Evolutionary conservation across 2,113 vertebrate genomes (phyloP), one percentile per base, ranked within the genome.

Genomic region (Nematolebias whitei): DNA sequence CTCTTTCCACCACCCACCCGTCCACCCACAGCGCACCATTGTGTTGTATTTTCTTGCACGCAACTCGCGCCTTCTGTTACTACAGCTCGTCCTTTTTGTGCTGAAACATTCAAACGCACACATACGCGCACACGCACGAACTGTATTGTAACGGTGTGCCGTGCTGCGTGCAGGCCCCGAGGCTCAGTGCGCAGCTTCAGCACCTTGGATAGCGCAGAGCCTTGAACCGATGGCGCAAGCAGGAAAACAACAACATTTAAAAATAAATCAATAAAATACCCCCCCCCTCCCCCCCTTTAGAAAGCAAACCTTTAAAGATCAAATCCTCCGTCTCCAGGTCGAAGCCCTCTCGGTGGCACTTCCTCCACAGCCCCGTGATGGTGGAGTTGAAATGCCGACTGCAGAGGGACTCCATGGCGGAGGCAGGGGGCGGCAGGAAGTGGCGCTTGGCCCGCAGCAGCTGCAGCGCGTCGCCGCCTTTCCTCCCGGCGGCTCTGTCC

Each of bases 321-420:
- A 95, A 89, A 83, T 95, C 94, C 84, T 96, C 95, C 44, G 92
- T 96, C 79, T 95, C 95, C 74, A 93, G 81, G 79, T 96, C 94
- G 71, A 94, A 96, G 1, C 94, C 95, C 58, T 91, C 91, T 22
- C 95, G 92, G 75, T 94, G 95, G 68, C 95, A 96, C 89, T 92
- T 94, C 64, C 92, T 93, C 95, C 95, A 96, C 63, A 96, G 93
- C 35, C 95, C 95, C 64, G 94, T 94, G 35, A 95, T 89, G 63
- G 95, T 96, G 67, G 95, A 96, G 90, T 96, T 96, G 87, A 93
- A 95, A 72, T 93, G 94, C 84, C 95, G 95, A 89, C 91, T 93
- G 91, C 95, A 95, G 78, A 94, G 93, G 23, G 94, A 94, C 85
- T 96, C 95, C 91, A 94, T 89, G 58, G 90, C 93, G 39, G 92